Base-by-base conservation (phyloP, 64 coral and sea anemone genomes). In the Actinia equina region DNA sequence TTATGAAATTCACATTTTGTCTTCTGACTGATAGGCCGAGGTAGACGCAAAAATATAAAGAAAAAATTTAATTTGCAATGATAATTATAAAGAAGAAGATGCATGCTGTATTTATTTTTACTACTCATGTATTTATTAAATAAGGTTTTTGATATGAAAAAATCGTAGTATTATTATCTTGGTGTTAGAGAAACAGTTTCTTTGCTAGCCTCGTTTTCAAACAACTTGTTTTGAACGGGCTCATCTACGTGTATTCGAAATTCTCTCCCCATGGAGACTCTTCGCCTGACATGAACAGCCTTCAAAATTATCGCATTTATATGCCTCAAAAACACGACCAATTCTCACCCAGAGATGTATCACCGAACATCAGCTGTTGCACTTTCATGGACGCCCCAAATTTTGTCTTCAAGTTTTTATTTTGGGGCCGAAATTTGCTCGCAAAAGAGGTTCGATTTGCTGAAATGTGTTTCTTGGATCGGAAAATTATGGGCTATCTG, bases 401-500 rank as follows among this genome's bases (percentile, higher is more conserved):
- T 74, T 41, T 74, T 4, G 25, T 15, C 62, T 74, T 27, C 11
- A 30, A 10, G 11, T 7, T 18, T 69, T 74, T 26, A 25, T 27
- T 41, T 74, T 41, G 7, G 23, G 23, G 27, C 26, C 10, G 69
- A 74, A 74, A 30, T 74, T 74, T 7, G 69, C 25, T 14, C 4
- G 25, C 4, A 74, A 25, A 74, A 74, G 41, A 37, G 3, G 6
- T 57, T n/a, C 10, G 19, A 14, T 12, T 74, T 37, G 69, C 18
- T 30, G n/a, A 27, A 74, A 30, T 27, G 14, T 30, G 10, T 6
- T 57, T 12, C 26, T 59, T 85, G 37, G 53, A 44, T 42, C 27
- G 59, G 19, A 90, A 96, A 96, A 96, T 96, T 96, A 96, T 96
- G 94, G 94, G 88, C 93, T 96, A 91, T 91, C 91, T 56, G 20